Evolutionary conservation across 2,113 vertebrate species (phyloP).

Genomic region (Perca fluviatilis): DNA sequence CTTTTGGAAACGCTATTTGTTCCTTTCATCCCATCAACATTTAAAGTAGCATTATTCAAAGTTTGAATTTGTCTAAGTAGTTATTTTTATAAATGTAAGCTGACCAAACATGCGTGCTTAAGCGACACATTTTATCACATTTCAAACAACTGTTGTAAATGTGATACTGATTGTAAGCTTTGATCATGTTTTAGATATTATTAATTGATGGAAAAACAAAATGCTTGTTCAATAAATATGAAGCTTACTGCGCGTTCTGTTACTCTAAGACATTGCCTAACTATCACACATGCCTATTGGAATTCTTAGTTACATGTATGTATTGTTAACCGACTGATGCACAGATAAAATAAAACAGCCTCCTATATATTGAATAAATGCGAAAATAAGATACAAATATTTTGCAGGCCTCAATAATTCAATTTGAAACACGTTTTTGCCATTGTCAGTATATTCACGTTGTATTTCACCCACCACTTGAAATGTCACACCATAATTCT

Average conservation of each 20-base stretch:
- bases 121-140: rapidly evolving
- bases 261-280: not conserved
- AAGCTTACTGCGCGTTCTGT: too few species aligned
- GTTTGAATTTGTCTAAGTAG: too few species aligned
- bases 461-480: too few species aligned
- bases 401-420: not conserved
- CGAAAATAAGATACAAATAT: not conserved
- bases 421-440: not conserved
- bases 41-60: too few species aligned
- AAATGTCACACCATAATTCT: too few species aligned
- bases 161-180: not conserved
- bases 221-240: not conserved
- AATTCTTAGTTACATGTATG: not conserved
- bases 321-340: not conserved
- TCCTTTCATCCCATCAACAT: not conserved
- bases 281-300: not conserved
- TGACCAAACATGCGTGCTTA: not conserved
- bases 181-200: not conserved
- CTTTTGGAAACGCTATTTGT: not conserved
- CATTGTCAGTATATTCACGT: not conserved
- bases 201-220: not conserved
- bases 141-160: not conserved
- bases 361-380: not conserved
- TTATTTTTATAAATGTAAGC: not conserved
- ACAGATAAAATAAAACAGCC: too few species aligned